A percentile compares a stretch with the other conserved stretches of the same genome.
Evolutionary conservation across 35 echinoderm and acorn worm genomes (phyloP).

Genomic region (Anneissia japonica): DNA sequence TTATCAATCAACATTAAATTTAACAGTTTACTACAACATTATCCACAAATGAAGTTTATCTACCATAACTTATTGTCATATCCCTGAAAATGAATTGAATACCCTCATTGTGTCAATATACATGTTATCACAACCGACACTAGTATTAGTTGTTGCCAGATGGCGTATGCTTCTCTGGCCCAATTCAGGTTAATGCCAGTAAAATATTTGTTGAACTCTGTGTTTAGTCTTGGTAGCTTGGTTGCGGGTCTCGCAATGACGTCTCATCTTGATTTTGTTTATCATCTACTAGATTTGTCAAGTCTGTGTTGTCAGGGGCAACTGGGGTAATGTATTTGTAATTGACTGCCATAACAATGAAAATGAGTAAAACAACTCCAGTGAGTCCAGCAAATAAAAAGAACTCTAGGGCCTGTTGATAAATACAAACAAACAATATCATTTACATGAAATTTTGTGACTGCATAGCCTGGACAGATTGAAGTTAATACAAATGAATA

Average conservation of each 20-base stretch:
- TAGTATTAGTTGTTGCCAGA: too few relatives aligned
- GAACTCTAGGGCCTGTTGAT: constrained; percentile 79
- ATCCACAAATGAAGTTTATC: too few relatives aligned
- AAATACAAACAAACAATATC: constrained; percentile 11
- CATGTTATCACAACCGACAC: too few relatives aligned
- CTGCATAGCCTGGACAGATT: not conserved
- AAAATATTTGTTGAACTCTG: too few relatives aligned
- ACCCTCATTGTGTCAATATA: too few relatives aligned
- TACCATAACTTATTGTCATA: too few relatives aligned
- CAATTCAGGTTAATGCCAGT: too few relatives aligned
- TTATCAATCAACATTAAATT: too few relatives aligned
- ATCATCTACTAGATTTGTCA: not conserved
- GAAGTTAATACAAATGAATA: not conserved
- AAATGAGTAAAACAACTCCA: constrained; percentile 70
- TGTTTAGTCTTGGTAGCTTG: not conserved
- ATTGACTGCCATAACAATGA: constrained; percentile 62
- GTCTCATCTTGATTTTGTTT: not conserved
- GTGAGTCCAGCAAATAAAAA: constrained; percentile 87
- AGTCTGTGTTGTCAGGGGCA: not conserved
- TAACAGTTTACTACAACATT: too few relatives aligned
- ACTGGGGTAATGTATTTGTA: constrained; percentile 68
- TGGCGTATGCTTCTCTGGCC: too few relatives aligned
- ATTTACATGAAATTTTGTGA: not conserved
- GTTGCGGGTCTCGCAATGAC: not conserved
- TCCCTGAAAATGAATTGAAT: too few relatives aligned